These are phyloP conservation scores for Brenthis hecate DNA, from an alignment of 2,888 invertebrate genomes.

Conservation along the genomic window DNA sequence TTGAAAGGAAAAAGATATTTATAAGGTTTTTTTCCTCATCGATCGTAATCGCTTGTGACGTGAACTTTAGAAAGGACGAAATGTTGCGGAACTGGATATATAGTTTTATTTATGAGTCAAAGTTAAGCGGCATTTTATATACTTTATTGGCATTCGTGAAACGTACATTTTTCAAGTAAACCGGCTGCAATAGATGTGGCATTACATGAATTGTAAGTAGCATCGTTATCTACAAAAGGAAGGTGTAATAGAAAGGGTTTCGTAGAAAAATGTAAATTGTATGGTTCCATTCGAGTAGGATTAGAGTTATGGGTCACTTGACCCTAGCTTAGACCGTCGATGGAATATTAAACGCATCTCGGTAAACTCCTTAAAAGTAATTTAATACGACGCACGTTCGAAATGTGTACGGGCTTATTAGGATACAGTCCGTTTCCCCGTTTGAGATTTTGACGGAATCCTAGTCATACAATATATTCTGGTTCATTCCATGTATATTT, in stretches of 20 bases:
- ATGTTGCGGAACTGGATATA: conserved; percentile 9
- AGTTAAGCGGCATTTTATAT: conserved; percentile 33
- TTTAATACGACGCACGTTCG: conserved; percentile 43
- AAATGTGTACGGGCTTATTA: conserved; percentile 32
- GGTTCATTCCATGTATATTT: not conserved
- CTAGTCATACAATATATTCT: not conserved
- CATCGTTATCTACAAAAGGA: conserved; percentile 57
- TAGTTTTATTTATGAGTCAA: conserved; percentile 22
- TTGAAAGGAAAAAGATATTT: not conserved
- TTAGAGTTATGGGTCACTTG: conserved; percentile 70
- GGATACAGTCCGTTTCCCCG: conserved; percentile 19
- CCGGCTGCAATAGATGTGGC: conserved; percentile 43
- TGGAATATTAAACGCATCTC: conserved; percentile 64
- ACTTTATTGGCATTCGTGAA: conserved; percentile 41
- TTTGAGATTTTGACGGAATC: conserved; percentile 10
- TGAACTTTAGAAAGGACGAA: conserved; percentile 18
- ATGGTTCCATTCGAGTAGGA: conserved; percentile 57
- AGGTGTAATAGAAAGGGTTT: conserved; percentile 60
- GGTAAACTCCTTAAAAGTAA: conserved; percentile 41
- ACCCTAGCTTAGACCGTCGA: conserved; percentile 58
- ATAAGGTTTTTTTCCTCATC: conserved; percentile 2
- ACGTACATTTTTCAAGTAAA: conserved; percentile 46
- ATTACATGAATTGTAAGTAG: conserved; percentile 52
- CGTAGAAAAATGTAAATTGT: conserved; percentile 69
- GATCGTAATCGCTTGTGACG: conserved; percentile 4